Evolutionary conservation across 2,797 vertebrate species (phyloP).

Genomic region (Crossoptilon crossoptilon): DNA sequence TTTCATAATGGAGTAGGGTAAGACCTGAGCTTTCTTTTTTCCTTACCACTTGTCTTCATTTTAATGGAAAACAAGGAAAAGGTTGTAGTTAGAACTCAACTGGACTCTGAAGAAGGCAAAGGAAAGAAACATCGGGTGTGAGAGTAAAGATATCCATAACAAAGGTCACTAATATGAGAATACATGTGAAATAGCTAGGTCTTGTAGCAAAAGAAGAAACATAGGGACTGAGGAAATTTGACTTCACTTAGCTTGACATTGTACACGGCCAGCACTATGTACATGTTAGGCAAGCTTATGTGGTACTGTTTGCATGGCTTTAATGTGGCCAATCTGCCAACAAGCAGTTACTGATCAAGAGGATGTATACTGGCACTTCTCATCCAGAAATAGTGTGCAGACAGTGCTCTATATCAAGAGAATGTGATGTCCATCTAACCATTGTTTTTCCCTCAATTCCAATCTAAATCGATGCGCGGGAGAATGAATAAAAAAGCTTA

Average conservation of each 20-base stretch:
- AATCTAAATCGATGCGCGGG: not conserved
- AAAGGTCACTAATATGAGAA: too few relatives aligned
- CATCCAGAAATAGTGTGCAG: not conserved
- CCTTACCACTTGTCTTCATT: too few relatives aligned
- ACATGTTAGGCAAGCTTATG: not conserved
- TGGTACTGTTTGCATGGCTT: not conserved
- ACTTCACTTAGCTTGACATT: not conserved
- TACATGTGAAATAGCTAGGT: not conserved
- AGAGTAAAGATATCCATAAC: too few relatives aligned
- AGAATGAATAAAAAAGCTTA: not conserved
- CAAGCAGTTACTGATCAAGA: not conserved
- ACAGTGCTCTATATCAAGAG: not conserved
- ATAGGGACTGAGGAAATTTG: not conserved
- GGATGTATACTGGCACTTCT: not conserved
- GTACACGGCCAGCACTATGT: not conserved
- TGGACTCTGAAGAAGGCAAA: too few relatives aligned
- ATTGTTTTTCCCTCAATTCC: not conserved
- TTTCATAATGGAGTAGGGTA: too few relatives aligned
- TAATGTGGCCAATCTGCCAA: not conserved
- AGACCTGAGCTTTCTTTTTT: too few relatives aligned
- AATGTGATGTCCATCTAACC: not conserved
- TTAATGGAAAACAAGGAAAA: too few relatives aligned
- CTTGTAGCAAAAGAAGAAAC: not conserved
- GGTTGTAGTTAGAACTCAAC: too few relatives aligned
- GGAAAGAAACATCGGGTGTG: too few relatives aligned